Evolutionary conservation across 2,797 vertebrate species (phyloP).

Genomic region (Amblyopsis hoosieri): DNA sequence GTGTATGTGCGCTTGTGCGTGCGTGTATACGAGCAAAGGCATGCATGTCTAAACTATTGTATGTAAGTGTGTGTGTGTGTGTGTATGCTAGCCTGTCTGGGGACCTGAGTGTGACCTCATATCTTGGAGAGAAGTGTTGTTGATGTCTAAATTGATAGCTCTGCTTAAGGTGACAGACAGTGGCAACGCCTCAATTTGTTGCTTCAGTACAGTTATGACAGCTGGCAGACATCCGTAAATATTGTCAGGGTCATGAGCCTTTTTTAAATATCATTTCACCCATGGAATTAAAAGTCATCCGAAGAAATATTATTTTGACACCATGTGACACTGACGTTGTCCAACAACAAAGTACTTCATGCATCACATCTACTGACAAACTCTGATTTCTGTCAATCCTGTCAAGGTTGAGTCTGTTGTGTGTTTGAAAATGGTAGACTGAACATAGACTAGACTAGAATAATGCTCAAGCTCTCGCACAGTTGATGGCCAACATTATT

Average conservation of each 20-base stretch:
- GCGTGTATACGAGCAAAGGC: conserved; percentile 16
- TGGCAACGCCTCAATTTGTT: conserved; percentile 50
- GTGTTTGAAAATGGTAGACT: conserved; percentile 25
- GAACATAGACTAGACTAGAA: conserved; percentile 13
- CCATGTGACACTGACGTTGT: conserved; percentile 57
- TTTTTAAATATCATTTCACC: conserved; percentile 41
- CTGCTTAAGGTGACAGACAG: conserved; percentile 39
- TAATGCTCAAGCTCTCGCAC: conserved; percentile 43
- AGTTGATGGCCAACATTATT: conserved; percentile 68
- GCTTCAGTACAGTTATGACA: conserved; percentile 63
- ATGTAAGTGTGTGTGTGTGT: conserved; percentile 37
- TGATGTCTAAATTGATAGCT: conserved; percentile 35
- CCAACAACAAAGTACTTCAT: conserved; percentile 45
- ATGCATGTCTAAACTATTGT: neutral
- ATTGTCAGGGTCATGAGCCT: conserved; percentile 41
- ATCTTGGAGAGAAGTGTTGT: conserved; percentile 20
- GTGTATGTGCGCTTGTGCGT: conserved; percentile 28
- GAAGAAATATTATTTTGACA: conserved; percentile 53
- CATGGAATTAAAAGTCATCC: conserved; percentile 16
- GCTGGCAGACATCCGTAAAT: conserved; percentile 56
- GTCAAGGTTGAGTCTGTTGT: conserved; percentile 34
- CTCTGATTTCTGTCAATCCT: conserved; percentile 46
- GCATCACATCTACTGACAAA: conserved; percentile 47
- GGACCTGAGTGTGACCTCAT: conserved; percentile 46
- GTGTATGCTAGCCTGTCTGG: conserved; percentile 7